Evolutionary conservation across 1,140 invertebrate genomes (phyloP).

Genomic region (Diuraphis noxia): DNA sequence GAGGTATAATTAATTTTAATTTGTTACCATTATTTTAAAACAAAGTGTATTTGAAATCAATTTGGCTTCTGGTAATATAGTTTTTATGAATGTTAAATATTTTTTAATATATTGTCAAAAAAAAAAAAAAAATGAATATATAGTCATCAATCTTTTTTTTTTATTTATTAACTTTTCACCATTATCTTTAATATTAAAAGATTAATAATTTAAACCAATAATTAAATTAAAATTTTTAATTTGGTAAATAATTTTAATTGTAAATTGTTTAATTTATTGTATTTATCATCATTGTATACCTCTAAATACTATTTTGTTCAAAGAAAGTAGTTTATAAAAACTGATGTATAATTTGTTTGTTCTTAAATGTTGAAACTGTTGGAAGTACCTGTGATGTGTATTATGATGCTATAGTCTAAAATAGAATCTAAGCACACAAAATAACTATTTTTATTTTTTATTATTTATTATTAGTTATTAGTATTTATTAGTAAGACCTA

Average conservation of each 20-base stretch:
- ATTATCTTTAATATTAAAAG: background rate
- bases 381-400: background rate
- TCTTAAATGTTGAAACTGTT: background rate
- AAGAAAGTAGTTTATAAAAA: background rate
- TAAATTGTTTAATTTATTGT: background rate
- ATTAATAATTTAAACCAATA: background rate
- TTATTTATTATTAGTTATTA: too few species aligned
- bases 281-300: background rate
- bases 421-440: too few species aligned
- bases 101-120: slow-evolving; percentile 32
- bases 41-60: slow-evolving; percentile 45
- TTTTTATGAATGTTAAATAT: slow-evolving; percentile 48
- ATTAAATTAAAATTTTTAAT: background rate
- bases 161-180: background rate
- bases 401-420: background rate
- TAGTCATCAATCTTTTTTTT: background rate
- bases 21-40: slow-evolving; percentile 53
- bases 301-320: background rate
- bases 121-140: background rate
- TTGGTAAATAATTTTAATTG: background rate
- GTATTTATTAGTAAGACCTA: too few species aligned
- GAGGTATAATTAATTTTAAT: slow-evolving; percentile 38
- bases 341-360: background rate
- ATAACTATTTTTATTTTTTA: too few species aligned
- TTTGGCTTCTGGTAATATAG: slow-evolving; percentile 26